phyloP scores from a whole-genome alignment of 2,888 invertebrate genomes.

The Halictus ligatus region DNA sequence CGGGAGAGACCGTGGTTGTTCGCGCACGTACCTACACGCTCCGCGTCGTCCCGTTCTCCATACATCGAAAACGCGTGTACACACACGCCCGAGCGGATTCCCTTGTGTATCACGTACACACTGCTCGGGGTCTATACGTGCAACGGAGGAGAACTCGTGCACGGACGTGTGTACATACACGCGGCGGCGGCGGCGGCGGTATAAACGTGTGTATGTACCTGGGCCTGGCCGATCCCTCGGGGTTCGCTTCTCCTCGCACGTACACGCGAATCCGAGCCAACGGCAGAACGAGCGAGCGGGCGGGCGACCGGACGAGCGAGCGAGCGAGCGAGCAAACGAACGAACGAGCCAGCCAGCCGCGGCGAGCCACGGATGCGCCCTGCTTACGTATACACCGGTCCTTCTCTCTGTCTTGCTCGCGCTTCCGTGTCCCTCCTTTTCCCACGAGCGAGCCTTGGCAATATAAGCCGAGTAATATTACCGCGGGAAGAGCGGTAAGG shows the following conservation, averaged over 20 bases:
- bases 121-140: constrained; percentile 6
- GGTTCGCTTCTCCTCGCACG: constrained; percentile 68
- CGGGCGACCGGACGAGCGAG: neutral
- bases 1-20: constrained; percentile 55
- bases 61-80: neutral
- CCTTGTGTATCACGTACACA: neutral
- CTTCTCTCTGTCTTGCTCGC: constrained; percentile 51
- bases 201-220: constrained; percentile 21
- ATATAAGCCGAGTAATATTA: constrained; percentile 75
- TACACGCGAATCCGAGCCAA: constrained; percentile 60
- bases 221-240: constrained; percentile 72
- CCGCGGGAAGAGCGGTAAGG: constrained; percentile 74
- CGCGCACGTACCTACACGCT: neutral
- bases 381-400: constrained; percentile 66
- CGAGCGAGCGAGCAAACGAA: constrained; percentile 33
- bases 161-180: neutral
- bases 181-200: too few species aligned
- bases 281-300: constrained; percentile 41
- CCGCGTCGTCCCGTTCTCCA: constrained; percentile 4
- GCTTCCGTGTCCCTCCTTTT: constrained; percentile 50
- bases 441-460: constrained; percentile 66
- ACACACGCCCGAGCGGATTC: neutral
- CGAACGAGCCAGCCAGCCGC: constrained; percentile 62
- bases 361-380: constrained; percentile 68
- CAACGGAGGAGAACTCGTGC: neutral